Evolutionary conservation across 92 coral and sea anemone genomes (phyloP), one percentile per base, ranked within the genome.

Genomic region (Scolanthus callimorphus): DNA sequence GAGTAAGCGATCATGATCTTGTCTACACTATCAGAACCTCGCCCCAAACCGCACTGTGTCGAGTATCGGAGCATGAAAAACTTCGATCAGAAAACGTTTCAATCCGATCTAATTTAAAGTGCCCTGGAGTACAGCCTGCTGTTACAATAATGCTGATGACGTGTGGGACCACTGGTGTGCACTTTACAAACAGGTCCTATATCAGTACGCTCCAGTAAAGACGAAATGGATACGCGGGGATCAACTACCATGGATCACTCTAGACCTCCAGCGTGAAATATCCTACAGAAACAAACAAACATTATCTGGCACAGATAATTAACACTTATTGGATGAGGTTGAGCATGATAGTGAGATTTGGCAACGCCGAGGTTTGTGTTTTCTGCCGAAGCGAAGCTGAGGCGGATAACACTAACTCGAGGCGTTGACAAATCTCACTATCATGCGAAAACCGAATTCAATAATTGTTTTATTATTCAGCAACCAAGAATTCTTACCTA

Each of bases 201-300:
- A 79, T 29, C 44, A 71, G 38, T 57, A 78, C 34, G 74, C 63
- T 1, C 85, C 85, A 21, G 4, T 78, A 0, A 63, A 79, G 57
- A 34, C 9, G 15, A 70, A 62, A 24, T 22, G 52, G 20, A 29
- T 70, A 2, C 62, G 74, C 57, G 73, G 59, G 21, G 70, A 79
- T 30, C 80, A 79, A 38, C 46, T 79, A 57, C 80, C 79, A 6
- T 78, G 85, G 85, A 78, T 71, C 1, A 65, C 59, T 0, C 70
- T 69, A 13, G 22, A 55, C 3, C 2, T 70, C 3, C 63, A 48
- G 51, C 66, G 63, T 19, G 79, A 78, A 55, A 78, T 63, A 3
- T 49, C 57, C 4, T 28, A 27, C 1, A 26, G 74, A 3, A 78
- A 71, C 53, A n/a, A n/a, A n/a, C n/a, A n/a, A n/a, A n/a, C n/a